Evolutionary conservation across 2,888 invertebrate genomes (phyloP), one percentile per base, ranked within the genome.

Genomic region (Coenonympha arcania): DNA sequence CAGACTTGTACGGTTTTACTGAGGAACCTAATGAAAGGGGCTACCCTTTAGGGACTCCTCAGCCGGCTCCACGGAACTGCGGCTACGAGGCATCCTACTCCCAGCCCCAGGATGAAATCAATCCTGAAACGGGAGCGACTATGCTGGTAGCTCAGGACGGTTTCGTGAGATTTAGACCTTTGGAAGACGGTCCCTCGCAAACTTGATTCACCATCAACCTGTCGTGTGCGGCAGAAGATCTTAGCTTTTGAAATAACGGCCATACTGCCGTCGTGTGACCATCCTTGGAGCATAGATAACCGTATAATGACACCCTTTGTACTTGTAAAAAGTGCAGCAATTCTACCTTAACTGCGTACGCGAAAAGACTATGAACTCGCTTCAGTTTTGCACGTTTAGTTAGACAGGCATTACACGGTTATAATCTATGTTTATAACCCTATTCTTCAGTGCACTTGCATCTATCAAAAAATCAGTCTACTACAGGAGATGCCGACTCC

Each of bases 131-230:
- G 57, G 87, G 89, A 40, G 87, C 88, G 50, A 90, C 94, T 60
- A 95, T 95, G 94, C 82, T 95, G 56, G 94, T 95, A n/a, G 93
- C 94, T 54, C 95, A 96, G 69, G 93, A 95, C 68, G 95, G 95
- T 4, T 95, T 95, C 76, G 92, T 95, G 9, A 87, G 96, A 60
- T 95, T 95, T 80, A 89, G 94, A 55, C 91, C 92, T 11, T 83
- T 94, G 61, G 92, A 89, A 63, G 87, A 87, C 57, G 76, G 76
- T 0, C 74, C 82, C 26, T 76, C 83, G 64, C 83, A 83, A 67
- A 87, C 87, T 60, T 82, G 87, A 88, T 87, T 81, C 61, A 76
- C 76, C 55, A 74, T 82, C 37, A 70, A 65, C 62, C 82, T 84
- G 79, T 72, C 79, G 49, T 57, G 57, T 28, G 63, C 74, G 83